Conservation (phyloP, 1,140 invertebrate genomes). For the Pissodes strobi region DNA sequence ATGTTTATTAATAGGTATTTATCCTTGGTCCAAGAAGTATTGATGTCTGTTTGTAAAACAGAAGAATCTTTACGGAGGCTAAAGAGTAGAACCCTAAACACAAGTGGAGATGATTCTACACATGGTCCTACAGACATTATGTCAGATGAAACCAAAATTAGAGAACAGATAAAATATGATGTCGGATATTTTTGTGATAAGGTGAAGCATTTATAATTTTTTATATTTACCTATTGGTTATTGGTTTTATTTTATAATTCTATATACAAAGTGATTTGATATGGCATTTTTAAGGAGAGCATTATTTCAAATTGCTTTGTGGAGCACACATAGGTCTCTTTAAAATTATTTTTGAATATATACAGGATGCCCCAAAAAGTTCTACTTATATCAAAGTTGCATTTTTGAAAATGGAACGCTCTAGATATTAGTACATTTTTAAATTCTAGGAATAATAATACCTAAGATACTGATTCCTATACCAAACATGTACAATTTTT, state of each 20-base stretch:
- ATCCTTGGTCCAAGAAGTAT: slow-evolving; percentile 79
- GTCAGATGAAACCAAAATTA: slow-evolving; percentile 91
- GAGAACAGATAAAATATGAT: slow-evolving; percentile 86
- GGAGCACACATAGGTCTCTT: too few relatives aligned
- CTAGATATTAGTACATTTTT: too few relatives aligned
- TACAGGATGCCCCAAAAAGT: too few relatives aligned
- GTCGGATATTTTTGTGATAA: slow-evolving; percentile 59
- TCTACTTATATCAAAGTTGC: too few relatives aligned
- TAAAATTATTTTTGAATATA: too few relatives aligned
- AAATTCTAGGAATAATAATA: too few relatives aligned
- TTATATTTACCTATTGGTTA: slow-evolving; percentile 17
- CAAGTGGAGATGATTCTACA: slow-evolving; percentile 56
- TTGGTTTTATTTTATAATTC: slow-evolving; percentile 31
- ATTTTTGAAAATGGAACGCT: too few relatives aligned
- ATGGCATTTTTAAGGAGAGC: too few relatives aligned
- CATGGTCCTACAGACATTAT: slow-evolving; percentile 58
- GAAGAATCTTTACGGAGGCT: slow-evolving; percentile 88
- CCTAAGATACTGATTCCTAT: too few relatives aligned
- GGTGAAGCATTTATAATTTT: slow-evolving; percentile 27
- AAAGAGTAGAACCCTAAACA: slow-evolving; percentile 72
- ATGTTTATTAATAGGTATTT: slow-evolving; percentile 76
- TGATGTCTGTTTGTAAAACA: slow-evolving; percentile 91
- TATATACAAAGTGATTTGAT: too few relatives aligned
- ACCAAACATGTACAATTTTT: too few relatives aligned
- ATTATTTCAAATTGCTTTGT: too few relatives aligned